These are phyloP conservation scores for Drosophila pullipes DNA, from an alignment of 2,888 invertebrate species.

Conservation along the genomic window DNA sequence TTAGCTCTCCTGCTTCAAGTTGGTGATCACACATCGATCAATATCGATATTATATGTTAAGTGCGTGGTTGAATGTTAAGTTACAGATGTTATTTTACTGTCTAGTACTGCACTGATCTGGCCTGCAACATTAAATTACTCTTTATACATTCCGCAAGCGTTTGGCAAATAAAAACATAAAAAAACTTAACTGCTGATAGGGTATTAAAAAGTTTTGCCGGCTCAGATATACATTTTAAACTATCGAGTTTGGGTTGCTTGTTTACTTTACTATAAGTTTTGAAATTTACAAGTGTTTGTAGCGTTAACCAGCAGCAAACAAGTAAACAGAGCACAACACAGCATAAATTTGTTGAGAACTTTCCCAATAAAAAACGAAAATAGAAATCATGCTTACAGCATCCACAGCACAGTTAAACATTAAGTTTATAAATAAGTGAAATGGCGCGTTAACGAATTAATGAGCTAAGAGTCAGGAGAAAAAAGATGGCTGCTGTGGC, in stretches of 20 bases:
- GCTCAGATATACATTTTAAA: not conserved
- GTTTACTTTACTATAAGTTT: slow-evolving; percentile 20
- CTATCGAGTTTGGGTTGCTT: slow-evolving; percentile 5
- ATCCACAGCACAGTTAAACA: slow-evolving; percentile 13
- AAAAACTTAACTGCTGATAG: not conserved
- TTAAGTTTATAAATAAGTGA: slow-evolving; percentile 41
- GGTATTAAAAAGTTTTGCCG: not conserved
- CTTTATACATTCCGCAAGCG: too few relatives aligned
- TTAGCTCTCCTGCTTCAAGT: too few relatives aligned
- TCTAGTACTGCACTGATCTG: too few relatives aligned
- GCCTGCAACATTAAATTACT: too few relatives aligned
- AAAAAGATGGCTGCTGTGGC: not conserved
- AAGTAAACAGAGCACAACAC: slow-evolving; percentile 9
- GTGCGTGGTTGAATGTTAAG: too few relatives aligned
- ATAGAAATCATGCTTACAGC: slow-evolving; percentile 12
- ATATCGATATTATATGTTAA: too few relatives aligned
- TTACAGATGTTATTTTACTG: too few relatives aligned
- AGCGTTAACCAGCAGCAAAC: slow-evolving; percentile 1
- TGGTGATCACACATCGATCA: too few relatives aligned
- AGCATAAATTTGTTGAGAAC: slow-evolving; percentile 23
- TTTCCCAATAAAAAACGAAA: not conserved
- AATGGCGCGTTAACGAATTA: slow-evolving; percentile 69
- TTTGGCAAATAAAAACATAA: too few relatives aligned
- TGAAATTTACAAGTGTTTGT: slow-evolving; percentile 40
- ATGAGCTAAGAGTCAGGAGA: slow-evolving; percentile 46